Evolutionary conservation across 2,797 vertebrate species (phyloP).

Genomic region (Enteromius afrohamiltoni): DNA sequence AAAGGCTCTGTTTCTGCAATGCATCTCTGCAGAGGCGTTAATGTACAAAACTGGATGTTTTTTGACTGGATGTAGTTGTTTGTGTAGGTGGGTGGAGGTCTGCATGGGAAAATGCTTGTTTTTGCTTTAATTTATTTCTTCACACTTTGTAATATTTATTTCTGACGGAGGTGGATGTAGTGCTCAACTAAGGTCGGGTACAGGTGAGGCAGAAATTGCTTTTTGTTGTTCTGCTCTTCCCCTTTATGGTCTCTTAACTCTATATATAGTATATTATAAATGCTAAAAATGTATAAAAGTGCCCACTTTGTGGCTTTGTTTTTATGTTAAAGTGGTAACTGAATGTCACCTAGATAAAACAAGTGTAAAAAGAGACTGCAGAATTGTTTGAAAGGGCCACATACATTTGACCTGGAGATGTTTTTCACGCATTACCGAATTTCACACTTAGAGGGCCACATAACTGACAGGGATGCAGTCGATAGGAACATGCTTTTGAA

Average conservation of each 20-base stretch:
- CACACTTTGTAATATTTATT: constrained; percentile 30
- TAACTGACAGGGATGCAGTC: constrained; percentile 38
- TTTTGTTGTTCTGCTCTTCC: neutral
- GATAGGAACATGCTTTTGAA: constrained; percentile 11
- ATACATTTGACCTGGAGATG: constrained; percentile 16
- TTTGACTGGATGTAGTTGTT: constrained; percentile 6
- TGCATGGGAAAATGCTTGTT: neutral
- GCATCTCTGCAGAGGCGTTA: neutral
- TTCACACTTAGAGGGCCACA: constrained; percentile 16
- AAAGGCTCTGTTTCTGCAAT: neutral
- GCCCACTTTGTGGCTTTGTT: constrained; percentile 5
- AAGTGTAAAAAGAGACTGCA: neutral
- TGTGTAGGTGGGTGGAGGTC: neutral
- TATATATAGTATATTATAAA: constrained; percentile 48
- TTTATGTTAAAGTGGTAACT: constrained; percentile 25
- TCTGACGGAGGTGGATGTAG: constrained; percentile 17
- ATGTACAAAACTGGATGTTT: neutral
- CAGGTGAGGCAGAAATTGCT: constrained; percentile 34
- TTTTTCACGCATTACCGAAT: constrained; percentile 18
- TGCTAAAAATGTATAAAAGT: constrained; percentile 14
- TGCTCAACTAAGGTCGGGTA: constrained; percentile 13
- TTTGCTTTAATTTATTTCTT: constrained; percentile 1
- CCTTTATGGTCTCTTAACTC: constrained; percentile 8
- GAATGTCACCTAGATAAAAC: constrained; percentile 12
- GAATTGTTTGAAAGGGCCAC: neutral